These are phyloP conservation scores for Macroramphosus scolopax DNA, from an alignment of 2,797 vertebrate species.

Conservation along the genomic window DNA sequence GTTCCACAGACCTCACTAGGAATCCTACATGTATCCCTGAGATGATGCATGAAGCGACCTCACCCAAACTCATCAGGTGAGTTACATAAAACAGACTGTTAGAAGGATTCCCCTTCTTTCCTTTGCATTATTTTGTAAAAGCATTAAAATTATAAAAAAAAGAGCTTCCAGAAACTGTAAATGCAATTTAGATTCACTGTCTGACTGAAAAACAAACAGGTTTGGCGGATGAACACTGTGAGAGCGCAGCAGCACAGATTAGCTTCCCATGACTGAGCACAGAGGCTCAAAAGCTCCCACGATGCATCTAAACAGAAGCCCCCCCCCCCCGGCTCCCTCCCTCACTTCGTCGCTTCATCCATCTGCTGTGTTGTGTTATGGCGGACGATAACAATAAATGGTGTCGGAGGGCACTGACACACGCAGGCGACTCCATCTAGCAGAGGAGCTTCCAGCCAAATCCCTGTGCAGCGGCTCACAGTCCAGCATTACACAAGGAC, in stretches of 20 bases:
- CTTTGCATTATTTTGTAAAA: too few relatives aligned
- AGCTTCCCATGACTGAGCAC: conserved; percentile 23
- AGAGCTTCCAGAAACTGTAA: background rate
- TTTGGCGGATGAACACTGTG: conserved; percentile 15
- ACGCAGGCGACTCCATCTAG: conserved; percentile 34
- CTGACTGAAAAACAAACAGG: background rate
- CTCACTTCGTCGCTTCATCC: conserved; percentile 33
- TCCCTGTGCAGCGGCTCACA: conserved; percentile 44
- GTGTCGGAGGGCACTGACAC: conserved; percentile 39
- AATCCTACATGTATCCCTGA: conserved; percentile 26
- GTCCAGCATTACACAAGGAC: conserved; percentile 66
- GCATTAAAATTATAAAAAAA: background rate
- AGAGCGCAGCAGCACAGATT: conserved; percentile 11
- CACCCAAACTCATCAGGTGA: background rate
- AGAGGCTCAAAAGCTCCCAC: conserved; percentile 3
- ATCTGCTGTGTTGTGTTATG: conserved; percentile 38
- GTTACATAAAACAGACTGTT: too few relatives aligned
- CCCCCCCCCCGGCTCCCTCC: background rate
- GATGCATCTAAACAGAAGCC: conserved; percentile 29
- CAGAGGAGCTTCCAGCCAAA: conserved; percentile 53
- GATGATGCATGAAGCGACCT: background rate
- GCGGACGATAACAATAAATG: conserved; percentile 46
- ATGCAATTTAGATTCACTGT: conserved; percentile 10
- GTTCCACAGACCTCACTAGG: conserved; percentile 45
- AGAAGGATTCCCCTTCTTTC: too few relatives aligned